Conservation (phyloP, 2,113 vertebrate species). For the Corythornis vintsioides region DNA sequence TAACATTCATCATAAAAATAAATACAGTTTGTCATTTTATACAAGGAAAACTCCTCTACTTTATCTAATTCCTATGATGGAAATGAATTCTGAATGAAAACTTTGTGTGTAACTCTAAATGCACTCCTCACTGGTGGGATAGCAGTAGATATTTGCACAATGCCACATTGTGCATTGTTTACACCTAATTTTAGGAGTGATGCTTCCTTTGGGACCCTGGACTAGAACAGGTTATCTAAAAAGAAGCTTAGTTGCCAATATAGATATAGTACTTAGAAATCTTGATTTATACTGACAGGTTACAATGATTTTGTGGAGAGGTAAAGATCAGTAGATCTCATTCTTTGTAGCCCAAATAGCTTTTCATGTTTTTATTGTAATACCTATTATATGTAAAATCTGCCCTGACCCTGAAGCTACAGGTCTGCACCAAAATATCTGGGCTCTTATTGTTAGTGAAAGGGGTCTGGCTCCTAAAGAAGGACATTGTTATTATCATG, state of each 20-base stretch:
- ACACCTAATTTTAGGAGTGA: background rate
- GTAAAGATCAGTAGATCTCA: background rate
- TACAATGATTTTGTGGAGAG: background rate
- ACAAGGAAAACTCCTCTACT: background rate
- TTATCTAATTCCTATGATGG: background rate
- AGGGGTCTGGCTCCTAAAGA: background rate
- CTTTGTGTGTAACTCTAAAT: background rate
- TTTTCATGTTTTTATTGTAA: background rate
- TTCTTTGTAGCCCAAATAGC: background rate
- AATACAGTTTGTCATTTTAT: too few species aligned
- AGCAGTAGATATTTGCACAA: background rate
- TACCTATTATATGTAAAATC: background rate
- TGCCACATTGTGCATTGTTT: background rate
- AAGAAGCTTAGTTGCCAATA: background rate
- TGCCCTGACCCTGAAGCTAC: background rate
- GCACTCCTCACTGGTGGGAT: background rate
- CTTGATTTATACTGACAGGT: background rate
- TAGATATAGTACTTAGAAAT: background rate
- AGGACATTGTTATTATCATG: background rate
- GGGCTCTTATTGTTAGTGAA: background rate
- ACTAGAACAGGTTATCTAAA: background rate
- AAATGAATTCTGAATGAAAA: background rate
- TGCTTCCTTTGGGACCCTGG: background rate
- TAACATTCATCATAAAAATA: too few species aligned
- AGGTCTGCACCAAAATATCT: background rate